phyloP scores from a whole-genome alignment of 1,140 invertebrate genomes.

The Caerostris darwini region DNA sequence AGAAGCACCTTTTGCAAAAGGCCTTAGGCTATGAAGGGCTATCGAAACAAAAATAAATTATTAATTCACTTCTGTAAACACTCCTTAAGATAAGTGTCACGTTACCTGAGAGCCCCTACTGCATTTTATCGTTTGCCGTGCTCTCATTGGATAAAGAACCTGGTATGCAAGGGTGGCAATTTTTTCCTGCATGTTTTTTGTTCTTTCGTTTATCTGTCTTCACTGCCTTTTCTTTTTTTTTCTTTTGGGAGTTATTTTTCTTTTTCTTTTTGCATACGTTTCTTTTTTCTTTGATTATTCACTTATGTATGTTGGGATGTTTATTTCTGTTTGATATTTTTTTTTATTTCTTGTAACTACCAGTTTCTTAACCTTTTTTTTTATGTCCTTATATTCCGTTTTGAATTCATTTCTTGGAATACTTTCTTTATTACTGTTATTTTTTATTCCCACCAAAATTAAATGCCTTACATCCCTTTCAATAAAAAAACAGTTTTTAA shows the following conservation, averaged over 20 bases:
- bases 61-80: too few relatives aligned
- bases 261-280: not conserved
- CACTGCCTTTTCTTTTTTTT: not conserved
- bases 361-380: not conserved
- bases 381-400: not conserved
- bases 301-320: not conserved
- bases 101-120: too few relatives aligned
- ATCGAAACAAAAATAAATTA: too few relatives aligned
- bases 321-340: not conserved
- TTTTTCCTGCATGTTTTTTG: not conserved
- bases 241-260: too few relatives aligned
- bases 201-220: conserved; percentile 3
- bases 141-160: not conserved
- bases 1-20: too few relatives aligned
- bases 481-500: not conserved
- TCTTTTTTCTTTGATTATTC: too few relatives aligned
- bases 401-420: not conserved
- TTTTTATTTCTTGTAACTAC: not conserved
- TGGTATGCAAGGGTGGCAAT: not conserved
- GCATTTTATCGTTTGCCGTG: too few relatives aligned
- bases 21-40: too few relatives aligned
- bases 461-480: not conserved
- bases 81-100: too few relatives aligned
- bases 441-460: too few relatives aligned
- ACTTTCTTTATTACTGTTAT: not conserved